Base-by-base conservation (phyloP, 2,797 vertebrate genomes). In the Perodicticus potto region DNA sequence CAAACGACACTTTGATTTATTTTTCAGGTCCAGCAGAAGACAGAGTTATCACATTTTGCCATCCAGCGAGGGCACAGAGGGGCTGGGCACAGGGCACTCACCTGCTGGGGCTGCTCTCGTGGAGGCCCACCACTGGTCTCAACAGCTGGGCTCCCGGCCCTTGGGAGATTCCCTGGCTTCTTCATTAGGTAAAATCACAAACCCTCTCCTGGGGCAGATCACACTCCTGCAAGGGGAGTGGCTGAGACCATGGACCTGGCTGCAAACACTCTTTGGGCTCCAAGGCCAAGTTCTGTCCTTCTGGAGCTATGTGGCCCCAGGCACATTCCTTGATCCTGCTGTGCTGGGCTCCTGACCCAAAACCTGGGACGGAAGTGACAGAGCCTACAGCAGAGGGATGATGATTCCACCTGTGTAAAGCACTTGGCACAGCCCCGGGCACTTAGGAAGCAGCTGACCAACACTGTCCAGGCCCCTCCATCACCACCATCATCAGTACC, bases 331-430 rank as follows among this genome's bases (percentile, higher is more conserved):
- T 13, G 7, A 14, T 6, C 13, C 7, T 20, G 25, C 69, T 5
- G 10, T 0, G 40, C 34, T 5, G 0, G 22, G 32, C 29, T 55
- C 32, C 4, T 34, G 5, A 20, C 3, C 37, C 45, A 25, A 7
- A 23, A 2, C 23, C 14, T 17, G 19, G 4, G 2, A 23, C 14
- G 27, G 53, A 9, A 40, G 63, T 7, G 2, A 29, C 16, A 34
- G 61, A 13, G 7, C 40, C 61, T 3, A 22, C 4, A 0, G 3
- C 22, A 5, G 14, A 16, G 45, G 19, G 29, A 29, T 2, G 4
- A 29, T 2, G 4, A 16, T 23, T 17, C 20, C 27, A n/a, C 5
- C 2, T 0, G 2, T 2, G 12, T 2, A 63, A n/a, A 4, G 17
- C 49, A 8, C 19, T 32, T 7, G 10, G 59, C 19, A 13, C 2